Conservation (phyloP, 2,888 invertebrate genomes). For the Acanthococcus lagerstroemiae region DNA sequence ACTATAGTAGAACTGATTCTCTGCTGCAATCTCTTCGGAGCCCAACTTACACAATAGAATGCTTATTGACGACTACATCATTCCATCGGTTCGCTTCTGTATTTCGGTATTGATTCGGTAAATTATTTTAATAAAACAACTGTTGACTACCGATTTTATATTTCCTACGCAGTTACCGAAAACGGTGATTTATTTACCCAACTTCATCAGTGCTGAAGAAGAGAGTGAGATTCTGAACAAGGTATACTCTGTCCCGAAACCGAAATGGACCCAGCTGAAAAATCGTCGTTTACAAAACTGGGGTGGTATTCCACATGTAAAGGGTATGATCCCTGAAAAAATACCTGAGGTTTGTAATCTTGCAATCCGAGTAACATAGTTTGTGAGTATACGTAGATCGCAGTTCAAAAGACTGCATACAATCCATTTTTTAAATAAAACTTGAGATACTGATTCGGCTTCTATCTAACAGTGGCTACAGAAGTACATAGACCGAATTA, state of each 20-base stretch:
- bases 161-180: conserved; percentile 46
- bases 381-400: too few relatives aligned
- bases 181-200: conserved; percentile 70
- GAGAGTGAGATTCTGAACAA: conserved; percentile 59
- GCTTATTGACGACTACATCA: too few relatives aligned
- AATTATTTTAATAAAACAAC: too few relatives aligned
- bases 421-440: too few relatives aligned
- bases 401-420: too few relatives aligned
- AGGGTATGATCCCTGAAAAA: conserved; percentile 84
- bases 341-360: conserved; percentile 52
- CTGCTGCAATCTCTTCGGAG: too few relatives aligned
- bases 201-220: conserved; percentile 69
- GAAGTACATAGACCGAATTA: conserved; percentile 58
- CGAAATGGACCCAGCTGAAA: conserved; percentile 90
- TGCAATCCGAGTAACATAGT: not conserved
- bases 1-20: too few relatives aligned
- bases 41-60: not conserved
- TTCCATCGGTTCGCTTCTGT: too few relatives aligned
- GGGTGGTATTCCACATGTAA: conserved; percentile 87
- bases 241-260: conserved; percentile 71
- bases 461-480: conserved; percentile 57
- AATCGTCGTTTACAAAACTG: conserved; percentile 93
- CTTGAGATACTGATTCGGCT: too few relatives aligned
- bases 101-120: too few relatives aligned
- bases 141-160: too few relatives aligned